phyloP scores from a whole-genome alignment of 1,140 invertebrate species.

The Conus ventricosus region DNA sequence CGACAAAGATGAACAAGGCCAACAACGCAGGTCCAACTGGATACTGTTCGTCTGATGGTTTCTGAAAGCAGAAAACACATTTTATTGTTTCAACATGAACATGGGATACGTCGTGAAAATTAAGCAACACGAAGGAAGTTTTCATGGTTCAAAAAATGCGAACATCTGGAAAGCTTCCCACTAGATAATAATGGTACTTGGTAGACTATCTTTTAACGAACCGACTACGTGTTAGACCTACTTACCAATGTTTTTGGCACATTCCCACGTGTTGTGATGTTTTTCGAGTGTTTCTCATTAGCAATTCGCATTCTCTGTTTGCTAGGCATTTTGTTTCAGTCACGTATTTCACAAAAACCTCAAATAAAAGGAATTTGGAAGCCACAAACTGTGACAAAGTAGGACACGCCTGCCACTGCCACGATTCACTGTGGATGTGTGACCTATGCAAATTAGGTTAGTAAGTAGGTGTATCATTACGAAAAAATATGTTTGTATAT shows the following conservation, averaged over 20 bases:
- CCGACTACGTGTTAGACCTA: conserved; percentile 52
- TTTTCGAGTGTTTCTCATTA: conserved; percentile 98
- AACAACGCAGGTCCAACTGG: conserved; percentile 97
- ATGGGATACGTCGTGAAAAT: too few relatives aligned
- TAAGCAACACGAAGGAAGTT: too few relatives aligned
- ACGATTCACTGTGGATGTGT: conserved; percentile 28
- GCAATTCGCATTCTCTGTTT: conserved; percentile 99
- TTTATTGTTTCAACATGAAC: too few relatives aligned
- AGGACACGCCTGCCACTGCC: neutral
- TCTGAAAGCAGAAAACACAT: conserved; percentile 81
- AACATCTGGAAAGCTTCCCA: conserved; percentile 24
- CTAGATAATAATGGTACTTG: neutral
- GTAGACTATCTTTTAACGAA: too few relatives aligned
- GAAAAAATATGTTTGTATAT: neutral
- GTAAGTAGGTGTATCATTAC: conserved; percentile 4
- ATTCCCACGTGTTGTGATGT: conserved; percentile 95
- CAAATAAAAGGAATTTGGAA: neutral
- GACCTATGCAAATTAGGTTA: conserved; percentile 25
- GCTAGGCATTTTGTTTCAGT: conserved; percentile 83
- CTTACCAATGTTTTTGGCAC: conserved; percentile 96
- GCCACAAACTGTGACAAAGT: neutral
- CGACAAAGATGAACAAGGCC: conserved; percentile 97
- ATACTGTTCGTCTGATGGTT: conserved; percentile 92
- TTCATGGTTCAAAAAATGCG: too few relatives aligned
- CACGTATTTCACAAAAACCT: neutral